Evolutionary conservation across 2,888 invertebrate genomes (phyloP), one percentile per base, ranked within the genome.

Genomic region (Gandaritis pyraliata): DNA sequence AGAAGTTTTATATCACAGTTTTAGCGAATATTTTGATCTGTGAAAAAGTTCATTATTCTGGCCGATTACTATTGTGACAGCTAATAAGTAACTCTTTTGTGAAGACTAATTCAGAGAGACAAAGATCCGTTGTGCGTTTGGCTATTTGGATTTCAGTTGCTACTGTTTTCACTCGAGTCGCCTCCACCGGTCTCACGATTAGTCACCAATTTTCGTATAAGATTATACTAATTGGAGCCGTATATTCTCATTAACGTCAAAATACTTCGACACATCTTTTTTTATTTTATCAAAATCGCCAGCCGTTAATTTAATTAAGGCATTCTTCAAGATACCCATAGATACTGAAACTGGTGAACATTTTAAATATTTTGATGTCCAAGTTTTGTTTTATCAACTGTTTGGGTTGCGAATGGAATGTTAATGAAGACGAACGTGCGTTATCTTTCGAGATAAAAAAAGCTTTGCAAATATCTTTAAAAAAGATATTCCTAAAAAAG

Each of bases 221-320:
- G 29, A 55, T 6, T 6, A 41, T 66, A 69, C 66, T 67, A 67
- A 63, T 61, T 64, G 65, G 48, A 62, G 66, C 74, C 68, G 82
- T 90, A 86, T 83, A 87, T 89, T 81, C 82, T 90, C 85, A 89
- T 90, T 90, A 88, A 78, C 70, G 83, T 87, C 86, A 81, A 76
- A 78, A 75, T 74, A 78, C 77, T 78, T 75, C 78, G 76, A 76
- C 77, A 78, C 72, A 71, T 77, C 52, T 87, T 87, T 85, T 85
- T 83, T 78, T 75, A 71, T 73, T n/a, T 82, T 83, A 80, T 82
- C 81, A 80, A 82, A 87, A 85, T 84, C 80, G 82, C 80, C 76
- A 81, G 75, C 83, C 89, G 87, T 90, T 87, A 85, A 90, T 90
- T 87, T 89, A 87, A 90, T 90, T 90, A 91, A 80, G 78, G 85